Evolutionary conservation across 2,113 vertebrate species (phyloP).

Genomic region (Pygoscelis adeliae): DNA sequence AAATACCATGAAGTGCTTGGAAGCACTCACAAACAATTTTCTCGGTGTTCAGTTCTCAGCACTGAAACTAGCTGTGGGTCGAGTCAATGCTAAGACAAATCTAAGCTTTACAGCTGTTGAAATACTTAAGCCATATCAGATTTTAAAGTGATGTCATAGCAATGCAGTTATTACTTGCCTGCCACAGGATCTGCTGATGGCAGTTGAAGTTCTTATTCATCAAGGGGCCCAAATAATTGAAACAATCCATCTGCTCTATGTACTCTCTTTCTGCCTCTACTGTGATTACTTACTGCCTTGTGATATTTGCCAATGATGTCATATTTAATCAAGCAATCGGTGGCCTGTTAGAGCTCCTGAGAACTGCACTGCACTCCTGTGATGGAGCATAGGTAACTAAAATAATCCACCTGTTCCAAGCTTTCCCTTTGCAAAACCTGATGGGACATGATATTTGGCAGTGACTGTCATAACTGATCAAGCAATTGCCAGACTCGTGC

Average conservation of each 20-base stretch:
- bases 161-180: conserved; percentile 34
- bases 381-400: not conserved
- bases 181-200: conserved; percentile 41
- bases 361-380: not conserved
- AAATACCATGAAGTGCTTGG: conserved; percentile 3
- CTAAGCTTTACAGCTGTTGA: conserved; percentile 49
- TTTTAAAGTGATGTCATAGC: conserved; percentile 33
- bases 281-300: not conserved
- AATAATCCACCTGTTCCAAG: conserved; percentile 7
- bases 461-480: conserved; percentile 17
- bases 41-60: not conserved
- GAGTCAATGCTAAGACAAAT: conserved; percentile 15
- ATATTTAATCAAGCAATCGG: conserved; percentile 3
- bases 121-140: conserved; percentile 38
- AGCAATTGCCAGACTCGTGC: not conserved
- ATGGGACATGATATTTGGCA: conserved; percentile 24
- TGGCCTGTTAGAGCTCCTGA: not conserved
- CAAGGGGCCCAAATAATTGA: conserved; percentile 38
- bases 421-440: not conserved
- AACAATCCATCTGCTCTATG: conserved; percentile 30
- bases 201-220: conserved; percentile 43
- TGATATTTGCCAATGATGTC: conserved; percentile 41
- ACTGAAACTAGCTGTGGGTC: conserved; percentile 17
- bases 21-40: conserved; percentile 26
- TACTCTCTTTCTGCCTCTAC: not conserved